Conservation (phyloP, 35 echinoderm and acorn worm species). For the Nesometra sesokonis region DNA sequence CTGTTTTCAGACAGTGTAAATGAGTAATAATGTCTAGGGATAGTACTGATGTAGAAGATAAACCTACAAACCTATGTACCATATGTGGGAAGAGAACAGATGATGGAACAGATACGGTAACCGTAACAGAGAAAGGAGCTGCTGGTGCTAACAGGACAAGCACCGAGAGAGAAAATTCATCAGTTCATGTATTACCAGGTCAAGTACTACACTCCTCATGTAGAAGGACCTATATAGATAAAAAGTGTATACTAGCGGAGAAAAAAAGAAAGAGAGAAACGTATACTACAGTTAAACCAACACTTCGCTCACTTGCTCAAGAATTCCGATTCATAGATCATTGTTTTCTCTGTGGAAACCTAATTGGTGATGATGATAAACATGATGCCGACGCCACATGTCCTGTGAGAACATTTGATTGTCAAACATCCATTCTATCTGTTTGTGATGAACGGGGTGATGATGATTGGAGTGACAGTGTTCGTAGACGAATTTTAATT, state of each 20-base stretch:
- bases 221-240: background rate
- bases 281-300: background rate
- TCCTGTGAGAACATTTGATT: constrained; percentile 1
- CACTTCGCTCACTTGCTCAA: background rate
- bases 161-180: constrained; percentile 26
- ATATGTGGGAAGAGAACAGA: too few species aligned
- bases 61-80: too few species aligned
- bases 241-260: background rate
- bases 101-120: too few species aligned
- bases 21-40: too few species aligned
- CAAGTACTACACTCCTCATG: constrained; percentile 4
- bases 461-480: background rate
- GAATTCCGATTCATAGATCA: background rate
- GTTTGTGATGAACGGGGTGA: constrained; percentile 1
- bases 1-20: too few species aligned
- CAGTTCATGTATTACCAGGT: background rate
- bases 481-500: background rate
- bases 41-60: too few species aligned
- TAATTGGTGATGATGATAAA: background rate
- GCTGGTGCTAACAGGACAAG: too few species aligned
- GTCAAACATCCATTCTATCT: background rate
- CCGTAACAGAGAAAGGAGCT: too few species aligned
- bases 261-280: background rate
- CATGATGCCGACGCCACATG: background rate
- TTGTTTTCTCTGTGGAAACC: constrained; percentile 1